Conservation (phyloP, 2,888 invertebrate genomes). For the Scaptodrosophila latifasciaeformis region DNA sequence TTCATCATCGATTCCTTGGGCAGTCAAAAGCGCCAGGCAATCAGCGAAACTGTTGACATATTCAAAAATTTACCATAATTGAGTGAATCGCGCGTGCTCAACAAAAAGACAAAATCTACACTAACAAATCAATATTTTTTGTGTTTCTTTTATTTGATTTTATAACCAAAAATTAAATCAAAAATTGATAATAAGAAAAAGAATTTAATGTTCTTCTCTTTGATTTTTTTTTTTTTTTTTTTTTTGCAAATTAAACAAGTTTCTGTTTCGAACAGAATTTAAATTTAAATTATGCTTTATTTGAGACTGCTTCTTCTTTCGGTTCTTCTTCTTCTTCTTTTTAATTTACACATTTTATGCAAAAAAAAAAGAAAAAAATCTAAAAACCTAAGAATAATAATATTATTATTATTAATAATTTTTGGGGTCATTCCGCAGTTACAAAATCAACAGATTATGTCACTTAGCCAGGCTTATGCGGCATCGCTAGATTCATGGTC, state of each 20-base stretch:
- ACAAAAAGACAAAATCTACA: too few species aligned
- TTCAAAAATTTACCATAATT: conserved; percentile 1
- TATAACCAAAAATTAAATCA: conserved; percentile 1
- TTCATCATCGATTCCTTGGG: not conserved
- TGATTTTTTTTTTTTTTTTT: conserved; percentile 41
- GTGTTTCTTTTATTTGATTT: too few species aligned
- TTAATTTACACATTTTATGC: conserved; percentile 58
- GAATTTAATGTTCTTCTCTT: conserved; percentile 43
- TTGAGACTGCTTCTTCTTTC: conserved; percentile 20
- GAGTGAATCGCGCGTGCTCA: not conserved
- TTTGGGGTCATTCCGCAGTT: conserved; percentile 55
- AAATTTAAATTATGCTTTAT: conserved; percentile 41
- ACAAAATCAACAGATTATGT: too few species aligned
- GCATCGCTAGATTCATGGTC: conserved; percentile 55
- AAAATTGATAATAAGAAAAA: conserved; percentile 5
- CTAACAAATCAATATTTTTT: too few species aligned
- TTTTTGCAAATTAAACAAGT: conserved; percentile 58
- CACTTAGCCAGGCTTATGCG: too few species aligned
- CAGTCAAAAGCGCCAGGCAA: not conserved
- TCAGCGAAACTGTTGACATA: conserved; percentile 3
- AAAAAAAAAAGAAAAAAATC: conserved; percentile 33
- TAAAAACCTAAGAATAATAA: conserved; percentile 16
- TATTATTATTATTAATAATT: too few species aligned
- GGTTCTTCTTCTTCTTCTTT: conserved; percentile 23
- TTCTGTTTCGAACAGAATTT: conserved; percentile 53